Conservation (phyloP, 1,140 invertebrate genomes). For the Capitella teleta region DNA sequence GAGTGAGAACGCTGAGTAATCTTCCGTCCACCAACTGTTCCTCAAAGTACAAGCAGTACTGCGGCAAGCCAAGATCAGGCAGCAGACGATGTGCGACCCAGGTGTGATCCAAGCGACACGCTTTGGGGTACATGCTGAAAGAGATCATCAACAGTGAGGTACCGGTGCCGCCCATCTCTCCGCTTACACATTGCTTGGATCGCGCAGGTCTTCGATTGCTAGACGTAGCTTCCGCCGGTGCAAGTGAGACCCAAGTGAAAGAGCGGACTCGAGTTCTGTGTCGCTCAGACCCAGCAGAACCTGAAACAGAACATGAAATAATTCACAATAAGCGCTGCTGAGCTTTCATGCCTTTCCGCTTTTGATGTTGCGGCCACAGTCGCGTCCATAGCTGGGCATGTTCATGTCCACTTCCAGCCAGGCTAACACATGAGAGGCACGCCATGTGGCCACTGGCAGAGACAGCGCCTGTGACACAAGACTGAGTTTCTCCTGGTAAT, state of each 20-base stretch:
- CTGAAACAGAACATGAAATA: slow-evolving; percentile 40
- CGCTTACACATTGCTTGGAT: slow-evolving; percentile 51
- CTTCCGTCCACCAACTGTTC: slow-evolving; percentile 83
- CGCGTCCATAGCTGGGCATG: slow-evolving; percentile 82
- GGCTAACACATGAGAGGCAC: slow-evolving; percentile 79
- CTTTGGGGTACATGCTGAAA: not conserved
- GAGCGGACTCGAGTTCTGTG: slow-evolving; percentile 70
- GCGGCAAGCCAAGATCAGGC: slow-evolving; percentile 73
- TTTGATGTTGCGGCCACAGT: slow-evolving; percentile 83
- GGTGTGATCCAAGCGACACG: not conserved
- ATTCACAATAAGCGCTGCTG: not conserved
- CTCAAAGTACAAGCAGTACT: slow-evolving; percentile 77
- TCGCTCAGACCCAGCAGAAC: slow-evolving; percentile 80
- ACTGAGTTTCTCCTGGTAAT: slow-evolving; percentile 48
- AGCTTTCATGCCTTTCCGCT: slow-evolving; percentile 67
- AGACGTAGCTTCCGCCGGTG: slow-evolving; percentile 85
- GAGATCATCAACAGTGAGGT: too few relatives aligned
- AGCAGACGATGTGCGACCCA: slow-evolving; percentile 76
- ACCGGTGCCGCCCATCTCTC: not conserved
- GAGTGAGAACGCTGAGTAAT: slow-evolving; percentile 79
- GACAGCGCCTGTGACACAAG: slow-evolving; percentile 47
- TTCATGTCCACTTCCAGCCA: slow-evolving; percentile 86
- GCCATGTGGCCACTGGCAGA: slow-evolving; percentile 80
- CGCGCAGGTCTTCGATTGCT: slow-evolving; percentile 80
- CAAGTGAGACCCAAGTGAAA: slow-evolving; percentile 78